These are phyloP conservation scores for Rhagoletis pomonella DNA, from an alignment of 1,140 invertebrate species.

Conservation along the genomic window DNA sequence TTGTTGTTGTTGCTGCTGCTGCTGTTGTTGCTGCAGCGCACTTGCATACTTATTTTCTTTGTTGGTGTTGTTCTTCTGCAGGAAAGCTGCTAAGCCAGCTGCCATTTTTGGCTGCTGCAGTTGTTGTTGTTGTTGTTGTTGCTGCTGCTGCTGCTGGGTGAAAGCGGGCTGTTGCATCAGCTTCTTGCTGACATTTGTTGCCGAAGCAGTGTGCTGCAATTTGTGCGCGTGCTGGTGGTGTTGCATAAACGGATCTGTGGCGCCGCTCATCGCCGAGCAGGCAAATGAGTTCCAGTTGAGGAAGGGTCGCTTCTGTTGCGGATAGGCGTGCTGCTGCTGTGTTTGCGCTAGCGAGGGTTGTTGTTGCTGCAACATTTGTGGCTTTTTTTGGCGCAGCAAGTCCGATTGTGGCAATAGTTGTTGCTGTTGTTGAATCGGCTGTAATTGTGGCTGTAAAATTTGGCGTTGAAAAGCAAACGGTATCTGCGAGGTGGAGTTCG, in stretches of 20 bases:
- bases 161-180: slow-evolving; percentile 55
- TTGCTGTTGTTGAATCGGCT: slow-evolving; percentile 61
- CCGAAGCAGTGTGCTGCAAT: slow-evolving; percentile 68
- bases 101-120: slow-evolving; percentile 59
- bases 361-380: slow-evolving; percentile 57
- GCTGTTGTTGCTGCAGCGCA: slow-evolving; percentile 58
- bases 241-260: slow-evolving; percentile 68
- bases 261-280: slow-evolving; percentile 66
- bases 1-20: too few relatives aligned
- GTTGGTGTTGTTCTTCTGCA: slow-evolving; percentile 66
- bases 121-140: slow-evolving; percentile 59
- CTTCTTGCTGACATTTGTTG: slow-evolving; percentile 63
- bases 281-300: slow-evolving; percentile 71
- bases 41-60: slow-evolving; percentile 66
- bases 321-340: slow-evolving; percentile 59
- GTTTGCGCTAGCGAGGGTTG: slow-evolving; percentile 50
- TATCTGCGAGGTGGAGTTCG: slow-evolving; percentile 70
- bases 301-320: slow-evolving; percentile 69
- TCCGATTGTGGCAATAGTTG: slow-evolving; percentile 59
- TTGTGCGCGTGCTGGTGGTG: slow-evolving; percentile 63
- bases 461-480: slow-evolving; percentile 64
- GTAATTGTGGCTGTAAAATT: slow-evolving; percentile 61
- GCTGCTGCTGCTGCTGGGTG: slow-evolving; percentile 9
- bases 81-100: slow-evolving; percentile 60
- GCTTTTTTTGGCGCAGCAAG: slow-evolving; percentile 61